A percentile compares a stretch with the other conserved stretches of the same genome.
Conservation (phyloP, 2,888 invertebrate species). For the Orthosia incerta region DNA sequence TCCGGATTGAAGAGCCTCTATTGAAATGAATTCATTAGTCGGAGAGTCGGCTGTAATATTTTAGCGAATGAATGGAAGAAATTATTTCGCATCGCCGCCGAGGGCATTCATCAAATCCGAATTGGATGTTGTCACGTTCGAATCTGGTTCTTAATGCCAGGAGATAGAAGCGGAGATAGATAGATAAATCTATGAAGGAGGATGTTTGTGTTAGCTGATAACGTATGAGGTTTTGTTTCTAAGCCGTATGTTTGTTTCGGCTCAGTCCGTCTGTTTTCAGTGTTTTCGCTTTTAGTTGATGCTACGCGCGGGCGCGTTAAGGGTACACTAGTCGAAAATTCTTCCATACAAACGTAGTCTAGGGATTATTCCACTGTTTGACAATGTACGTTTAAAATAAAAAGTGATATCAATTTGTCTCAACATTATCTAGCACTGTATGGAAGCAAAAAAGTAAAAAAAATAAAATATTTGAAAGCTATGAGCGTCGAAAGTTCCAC, state of each 20-base stretch:
- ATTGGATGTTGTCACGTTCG: conserved; percentile 56
- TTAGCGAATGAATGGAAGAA: conserved; percentile 84
- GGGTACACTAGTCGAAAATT: too few species aligned
- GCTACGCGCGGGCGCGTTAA: conserved; percentile 32
- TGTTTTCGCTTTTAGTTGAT: conserved; percentile 47
- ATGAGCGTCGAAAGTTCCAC: too few species aligned
- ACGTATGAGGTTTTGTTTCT: conserved; percentile 65
- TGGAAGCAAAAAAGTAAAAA: too few species aligned
- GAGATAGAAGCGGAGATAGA: conserved; percentile 49
- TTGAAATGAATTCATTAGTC: conserved; percentile 86
- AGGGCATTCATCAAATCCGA: conserved; percentile 77
- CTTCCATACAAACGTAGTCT: too few species aligned
- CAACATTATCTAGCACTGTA: too few species aligned
- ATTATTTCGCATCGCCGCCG: conserved; percentile 79
- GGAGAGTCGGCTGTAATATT: conserved; percentile 80
- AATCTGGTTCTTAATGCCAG: conserved; percentile 60
- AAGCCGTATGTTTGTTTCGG: conserved; percentile 67
- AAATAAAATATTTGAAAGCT: too few species aligned
- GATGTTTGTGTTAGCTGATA: conserved; percentile 65
- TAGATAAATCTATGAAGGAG: conserved; percentile 24
- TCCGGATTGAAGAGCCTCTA: conserved; percentile 69
- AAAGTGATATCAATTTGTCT: too few species aligned
- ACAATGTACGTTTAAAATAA: too few species aligned
- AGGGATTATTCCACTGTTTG: too few species aligned
- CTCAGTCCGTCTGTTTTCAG: conserved; percentile 49